A percentile compares a stretch with the other conserved stretches of the same genome.
Evolutionary conservation across 2,888 invertebrate genomes (phyloP).

Genomic region (Phragmatobia fuliginosa): DNA sequence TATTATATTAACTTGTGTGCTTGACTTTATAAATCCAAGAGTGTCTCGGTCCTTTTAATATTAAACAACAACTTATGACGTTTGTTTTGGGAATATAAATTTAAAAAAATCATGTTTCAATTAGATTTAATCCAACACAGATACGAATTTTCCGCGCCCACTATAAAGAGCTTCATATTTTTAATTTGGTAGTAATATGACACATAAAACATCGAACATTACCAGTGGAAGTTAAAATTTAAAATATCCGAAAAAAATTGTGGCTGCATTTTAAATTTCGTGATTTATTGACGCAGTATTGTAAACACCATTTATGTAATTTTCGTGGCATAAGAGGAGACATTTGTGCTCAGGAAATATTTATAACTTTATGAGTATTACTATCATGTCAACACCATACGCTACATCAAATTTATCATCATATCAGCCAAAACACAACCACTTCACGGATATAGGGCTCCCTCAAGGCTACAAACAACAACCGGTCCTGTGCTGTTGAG

Average conservation of each 20-base stretch:
- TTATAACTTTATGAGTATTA: constrained; percentile 55
- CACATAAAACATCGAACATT: constrained; percentile 76
- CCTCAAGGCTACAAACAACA: too few species aligned
- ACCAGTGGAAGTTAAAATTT: constrained; percentile 73
- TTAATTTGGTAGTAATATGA: constrained; percentile 66
- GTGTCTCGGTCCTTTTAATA: constrained; percentile 36
- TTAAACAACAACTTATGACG: constrained; percentile 15
- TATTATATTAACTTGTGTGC: constrained; percentile 45
- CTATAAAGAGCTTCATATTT: constrained; percentile 67
- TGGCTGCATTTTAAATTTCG: constrained; percentile 76
- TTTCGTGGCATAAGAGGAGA: constrained; percentile 67
- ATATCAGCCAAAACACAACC: too few species aligned
- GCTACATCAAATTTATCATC: constrained; percentile 32
- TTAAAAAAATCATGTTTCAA: not conserved
- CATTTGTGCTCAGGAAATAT: constrained; percentile 59
- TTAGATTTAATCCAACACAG: too few species aligned
- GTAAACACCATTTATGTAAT: constrained; percentile 73
- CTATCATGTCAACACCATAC: constrained; percentile 31
- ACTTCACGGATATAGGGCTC: too few species aligned
- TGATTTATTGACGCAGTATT: constrained; percentile 78
- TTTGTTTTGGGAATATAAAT: not conserved
- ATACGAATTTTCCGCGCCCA: too few species aligned
- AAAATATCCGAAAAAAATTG: constrained; percentile 72
- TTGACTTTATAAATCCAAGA: constrained; percentile 38
- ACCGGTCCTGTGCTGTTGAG: too few species aligned